A percentile compares a stretch with the other conserved stretches of the same genome.
These are phyloP conservation scores for Geothlypis trichas DNA, from an alignment of 2,113 vertebrate genomes.

Conservation along the genomic window DNA sequence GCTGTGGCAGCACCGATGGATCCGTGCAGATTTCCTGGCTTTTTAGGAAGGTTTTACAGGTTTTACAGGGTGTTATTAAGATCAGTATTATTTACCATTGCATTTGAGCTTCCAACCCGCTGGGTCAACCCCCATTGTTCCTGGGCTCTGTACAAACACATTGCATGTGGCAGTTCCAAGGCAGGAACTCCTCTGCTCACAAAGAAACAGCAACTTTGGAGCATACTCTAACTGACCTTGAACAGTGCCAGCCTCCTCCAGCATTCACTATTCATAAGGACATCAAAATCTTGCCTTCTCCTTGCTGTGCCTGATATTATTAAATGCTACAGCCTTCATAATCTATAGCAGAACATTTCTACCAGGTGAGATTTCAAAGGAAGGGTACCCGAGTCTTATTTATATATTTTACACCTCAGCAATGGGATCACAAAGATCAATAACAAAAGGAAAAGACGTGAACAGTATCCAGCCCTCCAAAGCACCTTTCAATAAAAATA, in stretches of 20 bases:
- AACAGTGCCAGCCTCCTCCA: not conserved
- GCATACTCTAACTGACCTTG: conserved; percentile 32
- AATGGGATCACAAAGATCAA: conserved; percentile 34
- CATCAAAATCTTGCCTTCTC: conserved; percentile 46
- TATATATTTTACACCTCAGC: conserved; percentile 35
- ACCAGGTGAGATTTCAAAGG: conserved; percentile 37
- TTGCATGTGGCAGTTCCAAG: not conserved
- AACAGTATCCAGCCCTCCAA: conserved; percentile 13
- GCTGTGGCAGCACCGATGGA: not conserved
- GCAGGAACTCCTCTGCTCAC: not conserved
- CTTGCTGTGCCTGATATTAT: conserved; percentile 13
- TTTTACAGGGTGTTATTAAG: not conserved
- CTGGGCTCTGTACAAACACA: not conserved
- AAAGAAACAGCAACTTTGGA: not conserved
- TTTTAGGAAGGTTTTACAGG: not conserved
- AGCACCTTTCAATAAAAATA: conserved; percentile 62
- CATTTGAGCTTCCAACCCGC: not conserved
- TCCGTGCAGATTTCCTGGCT: not conserved
- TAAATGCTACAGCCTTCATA: conserved; percentile 50
- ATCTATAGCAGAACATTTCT: conserved; percentile 35
- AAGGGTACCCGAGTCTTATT: conserved; percentile 15
- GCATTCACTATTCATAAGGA: conserved; percentile 39
- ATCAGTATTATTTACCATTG: not conserved
- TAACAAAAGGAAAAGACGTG: conserved; percentile 26
- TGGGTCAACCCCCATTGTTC: not conserved